Base-by-base conservation (phyloP, 1,140 invertebrate species). In the Eubasilissa regina region DNA sequence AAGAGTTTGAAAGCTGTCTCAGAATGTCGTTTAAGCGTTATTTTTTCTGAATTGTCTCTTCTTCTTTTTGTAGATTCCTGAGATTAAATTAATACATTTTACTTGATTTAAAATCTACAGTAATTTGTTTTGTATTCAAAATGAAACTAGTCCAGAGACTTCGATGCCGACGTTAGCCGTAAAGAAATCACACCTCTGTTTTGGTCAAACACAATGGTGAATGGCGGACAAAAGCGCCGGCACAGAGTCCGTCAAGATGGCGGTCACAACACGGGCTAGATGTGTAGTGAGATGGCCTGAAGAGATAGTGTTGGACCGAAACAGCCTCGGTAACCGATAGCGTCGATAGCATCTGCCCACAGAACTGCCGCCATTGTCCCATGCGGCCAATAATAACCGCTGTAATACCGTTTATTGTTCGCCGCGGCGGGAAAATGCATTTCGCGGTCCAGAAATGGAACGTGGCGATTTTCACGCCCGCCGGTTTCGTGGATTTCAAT, bases 151-250 rank as follows among this genome's bases (percentile, higher is more conserved):
- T 35, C 25, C 25, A 35, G 17, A 58, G 15, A 15, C 0, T 19
- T 13, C 17, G 55, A 19, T 8, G 55, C 17, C 9, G 21, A 21
- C 55, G 17, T 15, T 21, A 7, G 55, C 25, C 25, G 25, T 35
- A 58, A 58, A 58, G 55, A 15, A 15, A 48, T 43, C 72, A 44
- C 72, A 48, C 55, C 25, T 74, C 45, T 55, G 72, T 56, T 55
- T 48, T 43, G 55, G 66, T 25, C 35, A 72, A 44, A 55, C 55
- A 70, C 55, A 70, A 70, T 70, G 66, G 47, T 58, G 47, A 74
- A 17, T 17, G 17, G 25, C 48, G 51, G 72, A 58, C 72, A 74
- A 58, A 72, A 43, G 55, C 43, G 19, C 9, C 17, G 72, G 15
- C 55, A 25, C 68, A 17, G 45, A 56, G 51, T 55, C 45, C 66